phyloP scores from a whole-genome alignment of 2,113 vertebrate species.

The Cheirogaleus medius region DNA sequence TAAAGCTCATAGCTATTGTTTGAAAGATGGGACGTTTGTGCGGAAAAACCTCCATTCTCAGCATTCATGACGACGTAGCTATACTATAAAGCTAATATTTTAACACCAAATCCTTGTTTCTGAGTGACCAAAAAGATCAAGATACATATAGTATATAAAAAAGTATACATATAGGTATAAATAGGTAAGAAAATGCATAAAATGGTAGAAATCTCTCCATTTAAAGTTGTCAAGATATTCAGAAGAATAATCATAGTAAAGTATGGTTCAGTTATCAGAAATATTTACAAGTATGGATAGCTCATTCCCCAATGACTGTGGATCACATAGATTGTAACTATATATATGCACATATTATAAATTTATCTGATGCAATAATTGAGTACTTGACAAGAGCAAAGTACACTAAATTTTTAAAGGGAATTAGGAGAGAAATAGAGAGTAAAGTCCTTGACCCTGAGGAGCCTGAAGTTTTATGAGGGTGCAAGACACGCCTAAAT shows the following conservation, averaged over 20 bases:
- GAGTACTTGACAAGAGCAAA: not conserved
- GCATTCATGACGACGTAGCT: not conserved
- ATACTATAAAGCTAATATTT: not conserved
- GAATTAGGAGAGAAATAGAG: not conserved
- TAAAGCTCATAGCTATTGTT: not conserved
- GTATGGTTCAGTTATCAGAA: not conserved
- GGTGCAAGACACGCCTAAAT: not conserved
- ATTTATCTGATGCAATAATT: not conserved
- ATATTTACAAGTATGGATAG: not conserved
- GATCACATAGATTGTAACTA: not conserved
- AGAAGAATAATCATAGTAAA: not conserved
- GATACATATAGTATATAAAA: not conserved
- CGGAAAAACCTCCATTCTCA: not conserved
- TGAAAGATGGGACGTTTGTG: not conserved
- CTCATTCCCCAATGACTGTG: not conserved
- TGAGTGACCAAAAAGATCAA: not conserved
- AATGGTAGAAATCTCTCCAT: not conserved
- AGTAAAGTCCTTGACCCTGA: not conserved
- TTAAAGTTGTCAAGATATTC: not conserved
- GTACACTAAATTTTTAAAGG: not conserved
- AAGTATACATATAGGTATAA: not conserved
- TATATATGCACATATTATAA: not conserved
- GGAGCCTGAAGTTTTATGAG: not conserved
- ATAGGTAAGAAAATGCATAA: not conserved
- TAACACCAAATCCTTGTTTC: not conserved